Percentiles rank a stretch among this genome's conserved stretches.
These are phyloP conservation scores for Melopsittacus undulatus DNA, from an alignment of 2,797 vertebrate species.

Conservation along the genomic window DNA sequence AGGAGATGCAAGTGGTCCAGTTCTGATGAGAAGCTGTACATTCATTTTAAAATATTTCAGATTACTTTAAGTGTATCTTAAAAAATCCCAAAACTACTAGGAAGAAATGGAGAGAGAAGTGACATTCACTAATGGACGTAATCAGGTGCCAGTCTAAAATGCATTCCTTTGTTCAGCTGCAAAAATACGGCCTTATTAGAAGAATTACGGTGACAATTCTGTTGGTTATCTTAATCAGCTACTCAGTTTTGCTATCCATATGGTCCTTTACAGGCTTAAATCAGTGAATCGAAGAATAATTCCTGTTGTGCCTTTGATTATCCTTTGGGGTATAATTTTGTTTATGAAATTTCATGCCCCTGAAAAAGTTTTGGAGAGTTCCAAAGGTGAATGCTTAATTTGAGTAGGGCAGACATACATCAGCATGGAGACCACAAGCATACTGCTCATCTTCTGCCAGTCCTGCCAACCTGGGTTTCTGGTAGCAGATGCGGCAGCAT, in stretches of 20 bases:
- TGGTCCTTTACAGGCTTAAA: neutral
- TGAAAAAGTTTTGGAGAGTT: neutral
- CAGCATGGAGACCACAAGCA: too few species aligned
- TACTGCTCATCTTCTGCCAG: neutral
- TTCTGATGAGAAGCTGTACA: neutral
- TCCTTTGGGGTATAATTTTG: neutral
- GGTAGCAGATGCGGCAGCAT: neutral
- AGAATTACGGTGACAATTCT: neutral
- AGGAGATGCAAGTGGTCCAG: neutral
- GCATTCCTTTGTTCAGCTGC: neutral
- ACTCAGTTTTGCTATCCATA: neutral
- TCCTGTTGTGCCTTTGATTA: neutral
- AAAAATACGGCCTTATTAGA: neutral
- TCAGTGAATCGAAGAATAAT: neutral
- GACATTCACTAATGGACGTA: neutral
- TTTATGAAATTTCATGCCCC: neutral
- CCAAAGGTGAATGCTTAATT: neutral
- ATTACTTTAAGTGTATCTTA: neutral
- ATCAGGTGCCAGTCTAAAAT: neutral
- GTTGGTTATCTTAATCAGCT: neutral
- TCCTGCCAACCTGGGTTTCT: accelerated
- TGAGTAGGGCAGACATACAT: neutral
- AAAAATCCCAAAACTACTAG: neutral
- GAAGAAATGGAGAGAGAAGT: neutral
- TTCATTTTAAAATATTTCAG: neutral